These are phyloP conservation scores for Spinus pinus DNA, from an alignment of 2,797 vertebrate genomes.

Conservation along the genomic window DNA sequence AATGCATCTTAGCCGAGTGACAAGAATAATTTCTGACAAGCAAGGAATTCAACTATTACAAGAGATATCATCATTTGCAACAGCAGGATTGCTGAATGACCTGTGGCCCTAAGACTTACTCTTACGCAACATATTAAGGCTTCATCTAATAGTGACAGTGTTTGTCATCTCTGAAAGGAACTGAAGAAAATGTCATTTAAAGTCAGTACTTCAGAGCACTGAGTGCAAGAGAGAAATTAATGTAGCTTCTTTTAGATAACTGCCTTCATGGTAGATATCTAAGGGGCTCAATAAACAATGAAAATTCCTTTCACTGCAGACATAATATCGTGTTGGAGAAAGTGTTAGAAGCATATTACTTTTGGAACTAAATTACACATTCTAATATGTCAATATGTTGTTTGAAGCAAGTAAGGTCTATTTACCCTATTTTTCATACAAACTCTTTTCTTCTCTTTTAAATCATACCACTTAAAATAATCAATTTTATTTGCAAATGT, in stretches of 20 bases:
- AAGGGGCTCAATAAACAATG: background rate
- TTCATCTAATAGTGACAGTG: background rate
- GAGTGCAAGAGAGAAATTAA: slow-evolving; percentile 38
- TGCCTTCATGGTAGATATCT: background rate
- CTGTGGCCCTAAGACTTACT: slow-evolving; percentile 9
- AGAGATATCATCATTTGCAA: slow-evolving; percentile 50
- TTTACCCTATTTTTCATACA: background rate
- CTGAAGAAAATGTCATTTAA: slow-evolving; percentile 43
- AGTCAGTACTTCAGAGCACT: background rate
- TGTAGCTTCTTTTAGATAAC: background rate
- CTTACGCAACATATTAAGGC: slow-evolving; percentile 7
- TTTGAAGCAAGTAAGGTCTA: background rate
- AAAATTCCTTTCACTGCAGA: slow-evolving; percentile 19
- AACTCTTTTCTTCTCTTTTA: background rate
- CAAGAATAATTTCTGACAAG: slow-evolving; percentile 68
- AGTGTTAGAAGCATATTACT: background rate
- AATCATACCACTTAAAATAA: background rate
- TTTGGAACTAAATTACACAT: background rate
- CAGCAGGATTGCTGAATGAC: slow-evolving; percentile 34
- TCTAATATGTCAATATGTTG: background rate
- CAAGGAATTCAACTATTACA: slow-evolving; percentile 42
- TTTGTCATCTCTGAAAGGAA: slow-evolving; percentile 34
- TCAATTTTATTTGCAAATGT: background rate
- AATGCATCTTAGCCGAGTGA: slow-evolving; percentile 35
- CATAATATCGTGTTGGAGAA: background rate